A percentile compares a stretch with the other conserved stretches of the same genome.
phyloP scores from a whole-genome alignment of 2,113 vertebrate genomes.

The Gymnogyps californianus region DNA sequence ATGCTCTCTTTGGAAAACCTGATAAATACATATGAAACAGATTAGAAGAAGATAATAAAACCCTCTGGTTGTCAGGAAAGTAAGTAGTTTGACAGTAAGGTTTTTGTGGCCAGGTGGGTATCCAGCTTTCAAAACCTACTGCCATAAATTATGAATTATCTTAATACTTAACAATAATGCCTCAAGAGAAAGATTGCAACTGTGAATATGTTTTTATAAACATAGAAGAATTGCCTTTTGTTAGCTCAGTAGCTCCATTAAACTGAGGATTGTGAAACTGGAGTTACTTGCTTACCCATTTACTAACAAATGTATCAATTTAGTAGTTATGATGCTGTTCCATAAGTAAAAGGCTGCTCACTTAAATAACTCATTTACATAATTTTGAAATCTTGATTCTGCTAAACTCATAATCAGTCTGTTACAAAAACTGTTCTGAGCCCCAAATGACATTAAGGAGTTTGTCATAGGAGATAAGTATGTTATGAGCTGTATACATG shows the following conservation, averaged over 20 bases:
- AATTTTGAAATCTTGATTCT: conserved; percentile 57
- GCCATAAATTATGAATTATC: conserved; percentile 1
- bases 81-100: neutral
- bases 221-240: conserved; percentile 17
- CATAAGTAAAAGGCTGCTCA: conserved; percentile 42
- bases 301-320: conserved; percentile 42
- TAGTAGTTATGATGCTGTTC: conserved; percentile 40
- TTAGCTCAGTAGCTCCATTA: conserved; percentile 1
- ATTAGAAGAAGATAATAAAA: neutral
- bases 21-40: neutral
- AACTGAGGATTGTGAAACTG: neutral
- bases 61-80: neutral
- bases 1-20: neutral
- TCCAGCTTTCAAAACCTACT: neutral
- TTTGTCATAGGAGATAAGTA: conserved; percentile 19
- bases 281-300: conserved; percentile 37
- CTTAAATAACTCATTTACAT: conserved; percentile 62
- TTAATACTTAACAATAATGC: neutral
- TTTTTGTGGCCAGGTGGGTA: neutral
- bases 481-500: neutral
- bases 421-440: conserved; percentile 42
- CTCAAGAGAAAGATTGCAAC: neutral
- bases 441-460: neutral
- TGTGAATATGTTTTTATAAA: conserved; percentile 20
- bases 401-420: conserved; percentile 46